These are phyloP conservation scores for Anoplolepis gracilipes DNA, from an alignment of 1,140 invertebrate genomes.

Conservation along the genomic window DNA sequence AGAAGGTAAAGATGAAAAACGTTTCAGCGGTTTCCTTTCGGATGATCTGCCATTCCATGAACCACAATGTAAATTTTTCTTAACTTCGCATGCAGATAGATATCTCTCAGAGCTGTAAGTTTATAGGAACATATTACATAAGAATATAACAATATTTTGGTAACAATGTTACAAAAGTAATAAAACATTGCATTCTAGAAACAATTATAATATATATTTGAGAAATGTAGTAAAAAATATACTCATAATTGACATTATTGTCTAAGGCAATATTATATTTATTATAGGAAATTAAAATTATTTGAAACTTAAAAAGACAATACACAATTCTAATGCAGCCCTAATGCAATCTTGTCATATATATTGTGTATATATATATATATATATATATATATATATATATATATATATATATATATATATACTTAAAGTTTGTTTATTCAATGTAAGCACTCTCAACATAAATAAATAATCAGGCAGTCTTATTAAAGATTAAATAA, in stretches of 20 bases:
- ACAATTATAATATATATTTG: not conserved
- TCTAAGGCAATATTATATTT: not conserved
- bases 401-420: no score
- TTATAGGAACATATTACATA: slow-evolving; percentile 36
- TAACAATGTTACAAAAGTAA: slow-evolving; percentile 24
- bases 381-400: no score
- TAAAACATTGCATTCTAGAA: not conserved
- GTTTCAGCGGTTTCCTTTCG: slow-evolving; percentile 69
- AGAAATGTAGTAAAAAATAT: not conserved
- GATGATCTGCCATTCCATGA: slow-evolving; percentile 78
- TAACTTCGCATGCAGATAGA: slow-evolving; percentile 68
- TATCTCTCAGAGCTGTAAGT: slow-evolving; percentile 76
- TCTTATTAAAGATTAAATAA: not conserved
- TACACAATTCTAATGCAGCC: no score
- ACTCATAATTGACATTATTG: not conserved
- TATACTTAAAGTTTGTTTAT: not conserved
- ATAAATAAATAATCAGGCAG: not conserved
- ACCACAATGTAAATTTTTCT: slow-evolving; percentile 74
- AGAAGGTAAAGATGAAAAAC: slow-evolving; percentile 81
- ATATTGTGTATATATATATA: no score
- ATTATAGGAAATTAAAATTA: not conserved
- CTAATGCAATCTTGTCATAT: not conserved
- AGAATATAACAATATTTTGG: slow-evolving; percentile 23
- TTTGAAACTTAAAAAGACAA: no score
- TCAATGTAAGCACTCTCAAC: not conserved